Base-by-base conservation (phyloP, 2,797 vertebrate species). In the Thalassophryne amazonica region DNA sequence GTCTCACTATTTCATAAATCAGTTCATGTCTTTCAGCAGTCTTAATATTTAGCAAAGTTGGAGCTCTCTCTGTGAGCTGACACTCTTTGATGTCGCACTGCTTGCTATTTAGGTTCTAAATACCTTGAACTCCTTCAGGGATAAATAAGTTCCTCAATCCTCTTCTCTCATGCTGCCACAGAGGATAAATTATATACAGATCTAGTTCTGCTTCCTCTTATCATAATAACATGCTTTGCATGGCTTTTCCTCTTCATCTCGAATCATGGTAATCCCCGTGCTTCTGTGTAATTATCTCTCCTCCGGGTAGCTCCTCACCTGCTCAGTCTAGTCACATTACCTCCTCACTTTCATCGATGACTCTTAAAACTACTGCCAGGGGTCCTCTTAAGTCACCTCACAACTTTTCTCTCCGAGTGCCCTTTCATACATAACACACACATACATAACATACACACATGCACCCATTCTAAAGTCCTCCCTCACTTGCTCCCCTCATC, bases 241-340 rank as follows among this genome's bases (percentile, higher is more conserved):
- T 81, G 76, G 64, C 80, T 83, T 82, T 80, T 73, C 73, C 78
- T 64, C 85, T 86, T 79, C 80, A 80, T 86, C 76, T 84, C 81
- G 73, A 84, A 74, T 84, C 77, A 82, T 61, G 65, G 64, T 86
- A 87, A 88, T 86, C 86, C 85, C 77, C 71, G 60, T 67, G 80
- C 80, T 79, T 78, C 72, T 78, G 73, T 76, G 82, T 88, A 87
- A 90, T 89, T 88, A 89, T 84, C 73, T 78, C 70, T 78, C 75
- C 81, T 85, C 77, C 63, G 62, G 77, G 66, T 74, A 86, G 60
- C 77, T 73, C 68, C 80, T 80, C 83, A 86, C 83, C 81, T 85
- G 76, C 80, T 81, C 75, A 81, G 73, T 58, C 50, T 79, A 31
- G 76, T 81, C 78, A 82, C 77, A 84, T 85, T 79, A 81, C 64